Conservation (phyloP, 2,113 vertebrate genomes). For the Acrocephalus arundinaceus region DNA sequence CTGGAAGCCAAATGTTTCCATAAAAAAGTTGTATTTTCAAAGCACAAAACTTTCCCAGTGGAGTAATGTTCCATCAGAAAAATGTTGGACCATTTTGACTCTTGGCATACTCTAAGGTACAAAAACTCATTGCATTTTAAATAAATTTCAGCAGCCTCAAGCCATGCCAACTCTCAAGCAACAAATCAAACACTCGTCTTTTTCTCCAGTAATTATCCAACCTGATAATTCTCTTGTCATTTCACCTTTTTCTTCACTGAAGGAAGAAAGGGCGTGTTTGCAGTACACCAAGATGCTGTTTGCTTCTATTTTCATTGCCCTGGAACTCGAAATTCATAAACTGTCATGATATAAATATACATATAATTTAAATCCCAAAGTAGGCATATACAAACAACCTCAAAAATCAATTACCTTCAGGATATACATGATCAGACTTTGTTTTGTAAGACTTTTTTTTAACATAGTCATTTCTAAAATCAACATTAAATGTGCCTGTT, state of each 20-base stretch:
- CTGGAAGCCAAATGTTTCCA: constrained; percentile 20
- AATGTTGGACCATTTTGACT: constrained; percentile 37
- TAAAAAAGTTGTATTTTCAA: constrained; percentile 39
- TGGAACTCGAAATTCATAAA: not conserved
- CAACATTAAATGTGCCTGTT: not conserved
- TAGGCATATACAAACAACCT: not conserved
- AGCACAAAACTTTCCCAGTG: constrained; percentile 24
- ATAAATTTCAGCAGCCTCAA: constrained; percentile 11
- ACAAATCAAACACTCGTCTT: not conserved
- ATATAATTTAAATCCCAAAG: not conserved
- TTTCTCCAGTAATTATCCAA: constrained; percentile 12
- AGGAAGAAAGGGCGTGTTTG: not conserved
- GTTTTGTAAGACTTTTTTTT: not conserved
- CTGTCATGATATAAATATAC: not conserved
- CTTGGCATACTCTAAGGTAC: constrained; percentile 28
- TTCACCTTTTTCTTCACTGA: constrained; percentile 9
- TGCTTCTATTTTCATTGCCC: not conserved
- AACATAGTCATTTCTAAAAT: not conserved
- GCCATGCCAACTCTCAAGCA: constrained; percentile 24
- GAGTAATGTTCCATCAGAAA: constrained; percentile 47
- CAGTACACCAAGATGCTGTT: not conserved
- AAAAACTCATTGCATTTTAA: constrained; percentile 52
- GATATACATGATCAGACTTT: not conserved
- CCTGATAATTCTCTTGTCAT: constrained; percentile 27
- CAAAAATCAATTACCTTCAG: constrained; percentile 11